A percentile compares a stretch with the other conserved stretches of the same genome.
Evolutionary conservation across 2,888 invertebrate species (phyloP).

Genomic region (Azorinus chamasolen): DNA sequence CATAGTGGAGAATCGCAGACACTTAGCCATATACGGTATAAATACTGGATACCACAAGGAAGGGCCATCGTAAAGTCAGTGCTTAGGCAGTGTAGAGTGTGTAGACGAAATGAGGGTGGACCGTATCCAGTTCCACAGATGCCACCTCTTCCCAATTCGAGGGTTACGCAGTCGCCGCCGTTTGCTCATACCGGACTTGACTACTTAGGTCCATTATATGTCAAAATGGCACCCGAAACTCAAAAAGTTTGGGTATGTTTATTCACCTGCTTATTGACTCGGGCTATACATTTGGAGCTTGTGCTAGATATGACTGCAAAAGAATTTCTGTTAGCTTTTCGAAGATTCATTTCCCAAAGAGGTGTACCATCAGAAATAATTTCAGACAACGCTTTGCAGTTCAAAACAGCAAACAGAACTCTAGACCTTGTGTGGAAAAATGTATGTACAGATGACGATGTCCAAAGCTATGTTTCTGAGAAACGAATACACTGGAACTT

Average conservation of each 20-base stretch:
- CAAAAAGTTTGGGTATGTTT: constrained; percentile 28
- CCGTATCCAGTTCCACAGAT: too few species aligned
- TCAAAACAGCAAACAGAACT: neutral
- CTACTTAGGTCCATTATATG: constrained; percentile 35
- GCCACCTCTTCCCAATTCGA: constrained; percentile 10
- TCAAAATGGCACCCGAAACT: constrained; percentile 9
- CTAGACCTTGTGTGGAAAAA: neutral
- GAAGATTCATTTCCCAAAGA: neutral
- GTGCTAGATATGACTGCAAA: too few species aligned
- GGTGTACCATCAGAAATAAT: neutral
- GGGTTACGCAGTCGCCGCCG: constrained; percentile 27
- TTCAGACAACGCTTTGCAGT: constrained; percentile 7
- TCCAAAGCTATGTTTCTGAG: constrained; percentile 25
- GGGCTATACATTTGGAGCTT: constrained; percentile 8
- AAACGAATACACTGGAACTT: too few species aligned
- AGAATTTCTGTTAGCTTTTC: too few species aligned
- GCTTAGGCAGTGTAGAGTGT: too few species aligned
- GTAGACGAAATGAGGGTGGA: constrained; percentile 22
- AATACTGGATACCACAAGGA: too few species aligned
- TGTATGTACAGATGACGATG: constrained; percentile 8
- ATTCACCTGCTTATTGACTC: constrained; percentile 3
- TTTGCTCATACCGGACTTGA: constrained; percentile 34
- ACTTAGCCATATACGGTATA: too few species aligned
- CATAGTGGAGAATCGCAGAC: too few species aligned
- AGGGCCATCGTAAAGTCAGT: too few species aligned